Percentiles rank a stretch among this genome's conserved stretches.
Evolutionary conservation across 2,888 invertebrate species (phyloP).

Genomic region (Polia nebulosa): DNA sequence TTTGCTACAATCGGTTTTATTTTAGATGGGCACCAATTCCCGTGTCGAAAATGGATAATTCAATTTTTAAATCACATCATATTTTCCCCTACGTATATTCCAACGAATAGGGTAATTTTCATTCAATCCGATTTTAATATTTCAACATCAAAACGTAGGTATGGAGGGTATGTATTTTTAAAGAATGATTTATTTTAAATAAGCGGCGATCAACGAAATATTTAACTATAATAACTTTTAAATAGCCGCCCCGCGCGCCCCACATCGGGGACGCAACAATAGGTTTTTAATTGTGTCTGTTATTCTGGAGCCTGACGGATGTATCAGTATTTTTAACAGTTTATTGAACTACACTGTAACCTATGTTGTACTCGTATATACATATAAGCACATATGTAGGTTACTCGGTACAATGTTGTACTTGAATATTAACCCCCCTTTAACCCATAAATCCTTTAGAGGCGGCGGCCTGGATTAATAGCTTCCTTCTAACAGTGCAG

Average conservation of each 20-base stretch:
- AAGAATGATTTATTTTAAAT: conserved; percentile 1
- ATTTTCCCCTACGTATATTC: conserved; percentile 45
- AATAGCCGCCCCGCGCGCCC: no score
- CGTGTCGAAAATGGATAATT: conserved; percentile 74
- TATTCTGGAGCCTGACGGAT: neutral
- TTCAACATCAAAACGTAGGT: conserved; percentile 19
- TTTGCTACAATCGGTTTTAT: conserved; percentile 82
- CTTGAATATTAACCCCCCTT: neutral
- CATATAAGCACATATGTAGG: neutral
- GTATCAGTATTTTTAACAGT: neutral
- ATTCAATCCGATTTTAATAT: conserved; percentile 46
- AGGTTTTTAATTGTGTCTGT: no score
- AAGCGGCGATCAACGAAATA: neutral
- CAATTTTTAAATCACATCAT: conserved; percentile 71
- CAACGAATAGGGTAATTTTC: conserved; percentile 32
- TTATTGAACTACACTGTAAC: neutral
- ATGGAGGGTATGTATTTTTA: neutral
- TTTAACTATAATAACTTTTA: neutral
- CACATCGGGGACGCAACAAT: no score
- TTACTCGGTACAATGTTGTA: neutral
- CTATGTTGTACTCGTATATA: no score
- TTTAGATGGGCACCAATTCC: conserved; percentile 77
- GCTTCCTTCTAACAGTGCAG: conserved; percentile 25
- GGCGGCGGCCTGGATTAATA: conserved; percentile 17
- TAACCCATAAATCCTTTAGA: conserved; percentile 27